Conservation (phyloP, 2,113 vertebrate species). For the Sinocyclocheilus anophthalmus region DNA sequence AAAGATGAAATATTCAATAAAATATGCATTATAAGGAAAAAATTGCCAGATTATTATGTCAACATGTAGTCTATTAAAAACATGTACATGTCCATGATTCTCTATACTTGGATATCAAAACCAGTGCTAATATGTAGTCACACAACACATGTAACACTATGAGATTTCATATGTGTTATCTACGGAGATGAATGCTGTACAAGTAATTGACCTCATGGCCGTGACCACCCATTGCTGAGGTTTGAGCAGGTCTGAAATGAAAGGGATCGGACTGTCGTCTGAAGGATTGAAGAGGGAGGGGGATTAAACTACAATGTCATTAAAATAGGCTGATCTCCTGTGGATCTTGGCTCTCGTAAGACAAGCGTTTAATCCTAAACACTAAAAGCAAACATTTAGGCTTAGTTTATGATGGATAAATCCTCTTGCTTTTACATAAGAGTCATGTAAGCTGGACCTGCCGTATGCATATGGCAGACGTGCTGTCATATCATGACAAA, state of each 20-base stretch:
- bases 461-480: not conserved
- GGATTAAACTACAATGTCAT: conserved; percentile 76
- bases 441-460: not conserved
- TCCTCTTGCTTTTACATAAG: conserved; percentile 45
- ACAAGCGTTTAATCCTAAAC: conserved; percentile 73
- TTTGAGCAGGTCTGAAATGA: conserved; percentile 26
- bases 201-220: conserved; percentile 11
- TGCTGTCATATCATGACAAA: conserved; percentile 19
- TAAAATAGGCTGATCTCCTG: conserved; percentile 71
- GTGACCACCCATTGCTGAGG: not conserved
- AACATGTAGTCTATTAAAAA: not conserved
- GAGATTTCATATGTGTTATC: not conserved
- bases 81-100: not conserved
- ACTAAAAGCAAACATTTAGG: conserved; percentile 75
- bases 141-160: not conserved
- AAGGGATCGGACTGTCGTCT: conserved; percentile 66
- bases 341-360: conserved; percentile 64
- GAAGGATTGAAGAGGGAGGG: conserved; percentile 66
- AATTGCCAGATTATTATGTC: not conserved
- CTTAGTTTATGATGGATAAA: conserved; percentile 62
- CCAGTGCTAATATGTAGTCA: not conserved
- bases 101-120: not conserved
- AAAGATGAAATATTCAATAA: not conserved
- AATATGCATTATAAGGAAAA: not conserved
- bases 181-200: not conserved